Percentiles rank a stretch among this genome's conserved stretches.
phyloP scores from a whole-genome alignment of 30 jellyfish, hydroid and myxozoan genomes.

The Turritopsis dohrnii region DNA sequence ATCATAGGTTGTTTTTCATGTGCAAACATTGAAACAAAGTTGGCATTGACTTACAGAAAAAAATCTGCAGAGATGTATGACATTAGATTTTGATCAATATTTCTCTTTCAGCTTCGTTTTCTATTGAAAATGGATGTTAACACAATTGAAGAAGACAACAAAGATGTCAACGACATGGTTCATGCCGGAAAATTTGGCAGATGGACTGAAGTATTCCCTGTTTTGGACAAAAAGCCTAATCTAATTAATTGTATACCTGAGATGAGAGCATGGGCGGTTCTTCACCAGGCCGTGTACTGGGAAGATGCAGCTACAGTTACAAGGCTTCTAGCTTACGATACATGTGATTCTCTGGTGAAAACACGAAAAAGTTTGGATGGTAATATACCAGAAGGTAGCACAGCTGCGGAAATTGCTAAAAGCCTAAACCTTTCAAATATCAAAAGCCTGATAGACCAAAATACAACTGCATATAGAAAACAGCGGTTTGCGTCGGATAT shows the following conservation, averaged over 20 bases:
- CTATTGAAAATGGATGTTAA: no score
- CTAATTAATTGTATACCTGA: slow-evolving; percentile 31
- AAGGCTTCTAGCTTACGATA: background rate
- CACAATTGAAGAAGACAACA: slow-evolving; percentile 30
- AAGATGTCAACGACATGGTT: slow-evolving; percentile 15
- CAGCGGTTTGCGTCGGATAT: no score
- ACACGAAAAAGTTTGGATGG: background rate
- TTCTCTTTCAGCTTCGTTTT: no score
- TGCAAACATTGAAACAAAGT: no score
- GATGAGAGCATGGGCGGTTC: background rate
- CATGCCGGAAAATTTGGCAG: slow-evolving; percentile 21
- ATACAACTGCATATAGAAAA: no score
- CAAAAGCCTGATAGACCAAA: slow-evolving; percentile 2
- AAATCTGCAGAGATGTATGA: no score
- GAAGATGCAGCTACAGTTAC: background rate
- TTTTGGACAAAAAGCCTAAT: slow-evolving; percentile 11
- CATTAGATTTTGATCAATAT: no score
- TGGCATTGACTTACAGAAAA: no score
- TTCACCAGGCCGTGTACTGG: slow-evolving; percentile 2
- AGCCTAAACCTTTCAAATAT: background rate
- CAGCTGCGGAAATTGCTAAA: no score
- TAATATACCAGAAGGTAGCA: background rate
- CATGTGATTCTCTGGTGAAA: background rate
- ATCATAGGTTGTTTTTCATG: no score
- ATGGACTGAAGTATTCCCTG: background rate